phyloP scores from a whole-genome alignment of 2,797 vertebrate species.

The Malacoctenus gilli region DNA sequence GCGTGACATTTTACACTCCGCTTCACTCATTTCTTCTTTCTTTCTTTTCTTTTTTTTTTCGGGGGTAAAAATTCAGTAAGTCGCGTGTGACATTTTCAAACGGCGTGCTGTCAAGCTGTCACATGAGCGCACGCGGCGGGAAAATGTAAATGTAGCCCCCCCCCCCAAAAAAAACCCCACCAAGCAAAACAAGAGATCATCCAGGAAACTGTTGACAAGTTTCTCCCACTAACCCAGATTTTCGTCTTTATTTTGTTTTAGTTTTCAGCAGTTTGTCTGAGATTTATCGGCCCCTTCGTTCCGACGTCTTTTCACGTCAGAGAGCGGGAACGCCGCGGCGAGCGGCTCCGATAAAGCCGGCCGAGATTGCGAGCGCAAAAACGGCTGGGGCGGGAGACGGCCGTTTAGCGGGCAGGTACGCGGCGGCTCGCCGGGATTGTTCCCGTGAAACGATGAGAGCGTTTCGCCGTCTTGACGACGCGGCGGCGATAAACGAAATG shows the following conservation, averaged over 20 bases:
- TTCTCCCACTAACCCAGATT: conserved; percentile 20
- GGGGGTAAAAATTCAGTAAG: background rate
- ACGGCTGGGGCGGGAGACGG: background rate
- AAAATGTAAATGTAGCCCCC: too few relatives aligned
- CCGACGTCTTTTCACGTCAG: background rate
- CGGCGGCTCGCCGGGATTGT: background rate
- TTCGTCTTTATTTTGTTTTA: conserved; percentile 13
- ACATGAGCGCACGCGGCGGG: background rate
- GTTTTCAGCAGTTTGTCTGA: background rate
- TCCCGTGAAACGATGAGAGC: background rate
- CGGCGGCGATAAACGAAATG: background rate
- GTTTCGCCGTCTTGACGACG: too few relatives aligned
- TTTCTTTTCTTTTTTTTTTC: background rate
- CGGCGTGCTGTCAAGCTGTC: background rate
- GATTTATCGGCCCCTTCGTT: background rate
- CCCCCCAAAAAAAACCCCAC: too few relatives aligned
- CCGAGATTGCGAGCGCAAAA: background rate
- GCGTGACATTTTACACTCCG: background rate
- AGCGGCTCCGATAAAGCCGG: background rate
- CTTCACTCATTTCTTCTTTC: too few relatives aligned
- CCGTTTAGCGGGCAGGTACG: background rate
- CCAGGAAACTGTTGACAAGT: conserved; percentile 25
- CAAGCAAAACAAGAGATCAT: too few relatives aligned
- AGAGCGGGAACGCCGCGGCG: background rate
- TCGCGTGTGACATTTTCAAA: background rate